Evolutionary conservation across 2,113 vertebrate genomes (phyloP).

Genomic region (Rhizomys pruinosus): DNA sequence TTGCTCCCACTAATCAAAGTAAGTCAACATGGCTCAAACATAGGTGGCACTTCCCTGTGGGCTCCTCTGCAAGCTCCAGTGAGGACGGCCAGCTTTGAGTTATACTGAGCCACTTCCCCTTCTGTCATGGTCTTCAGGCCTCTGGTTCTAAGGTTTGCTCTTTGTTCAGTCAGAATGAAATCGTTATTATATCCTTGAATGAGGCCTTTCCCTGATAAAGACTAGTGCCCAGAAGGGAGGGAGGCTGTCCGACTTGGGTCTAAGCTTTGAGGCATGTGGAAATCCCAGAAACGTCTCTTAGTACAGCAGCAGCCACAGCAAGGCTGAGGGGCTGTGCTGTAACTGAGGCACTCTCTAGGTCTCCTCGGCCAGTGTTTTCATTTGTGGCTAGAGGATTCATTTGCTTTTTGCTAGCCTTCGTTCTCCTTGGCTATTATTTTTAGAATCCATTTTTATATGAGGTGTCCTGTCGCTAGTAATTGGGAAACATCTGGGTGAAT

Average conservation of each 20-base stretch:
- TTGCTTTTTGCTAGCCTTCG: neutral
- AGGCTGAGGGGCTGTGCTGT: neutral
- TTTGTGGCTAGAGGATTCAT: neutral
- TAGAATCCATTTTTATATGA: neutral
- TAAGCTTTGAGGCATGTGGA: too few relatives aligned
- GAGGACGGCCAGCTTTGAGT: neutral
- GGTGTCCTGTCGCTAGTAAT: neutral
- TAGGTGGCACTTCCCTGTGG: neutral
- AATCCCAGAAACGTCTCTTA: neutral
- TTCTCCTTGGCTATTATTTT: neutral
- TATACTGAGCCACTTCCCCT: neutral
- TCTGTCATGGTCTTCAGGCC: neutral
- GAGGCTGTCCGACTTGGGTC: neutral
- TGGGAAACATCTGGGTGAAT: neutral
- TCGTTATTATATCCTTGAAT: too few relatives aligned
- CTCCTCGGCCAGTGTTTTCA: neutral
- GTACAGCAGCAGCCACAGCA: neutral
- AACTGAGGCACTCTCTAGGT: neutral
- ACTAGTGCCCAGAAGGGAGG: neutral
- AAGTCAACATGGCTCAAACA: neutral
- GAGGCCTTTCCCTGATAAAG: neutral
- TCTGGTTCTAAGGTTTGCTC: neutral
- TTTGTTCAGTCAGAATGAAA: neutral
- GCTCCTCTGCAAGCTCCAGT: neutral
- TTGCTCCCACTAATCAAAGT: neutral